phyloP scores from a whole-genome alignment of 2,888 invertebrate species.

The Eulithis testata region DNA sequence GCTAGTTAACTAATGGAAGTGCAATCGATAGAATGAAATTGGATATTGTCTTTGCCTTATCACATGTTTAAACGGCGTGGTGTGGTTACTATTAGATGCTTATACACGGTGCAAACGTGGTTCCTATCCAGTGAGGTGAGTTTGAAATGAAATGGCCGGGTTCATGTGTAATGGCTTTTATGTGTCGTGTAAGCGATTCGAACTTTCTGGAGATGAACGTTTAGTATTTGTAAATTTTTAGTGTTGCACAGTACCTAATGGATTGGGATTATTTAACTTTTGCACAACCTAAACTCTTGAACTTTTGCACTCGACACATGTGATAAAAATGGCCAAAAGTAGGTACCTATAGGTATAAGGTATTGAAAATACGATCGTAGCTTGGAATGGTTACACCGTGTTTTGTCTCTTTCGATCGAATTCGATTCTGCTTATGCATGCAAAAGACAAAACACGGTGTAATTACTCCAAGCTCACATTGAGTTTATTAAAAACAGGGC shows the following conservation, averaged over 20 bases:
- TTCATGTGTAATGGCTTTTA: conserved; percentile 20
- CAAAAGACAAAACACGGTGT: no score
- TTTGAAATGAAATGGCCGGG: background rate
- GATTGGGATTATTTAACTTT: conserved; percentile 32
- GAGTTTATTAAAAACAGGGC: no score
- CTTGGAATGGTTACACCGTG: no score
- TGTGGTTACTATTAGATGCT: no score
- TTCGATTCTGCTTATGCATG: no score
- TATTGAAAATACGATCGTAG: no score
- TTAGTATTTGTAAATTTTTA: conserved; percentile 46
- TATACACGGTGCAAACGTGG: background rate
- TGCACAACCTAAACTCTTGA: background rate
- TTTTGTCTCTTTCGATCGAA: no score
- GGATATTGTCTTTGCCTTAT: conserved; percentile 59
- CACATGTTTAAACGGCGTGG: conserved; percentile 1
- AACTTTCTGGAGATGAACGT: conserved; percentile 50
- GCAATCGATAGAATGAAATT: conserved; percentile 67
- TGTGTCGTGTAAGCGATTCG: conserved; percentile 57
- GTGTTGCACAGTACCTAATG: conserved; percentile 36
- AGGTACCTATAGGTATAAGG: no score
- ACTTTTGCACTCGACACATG: background rate
- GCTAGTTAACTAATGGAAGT: conserved; percentile 78
- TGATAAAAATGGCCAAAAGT: no score
- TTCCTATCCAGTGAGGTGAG: background rate
- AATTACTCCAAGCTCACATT: no score